Base-by-base conservation (phyloP, 92 coral and sea anemone species). In the Porites cylindrica region DNA sequence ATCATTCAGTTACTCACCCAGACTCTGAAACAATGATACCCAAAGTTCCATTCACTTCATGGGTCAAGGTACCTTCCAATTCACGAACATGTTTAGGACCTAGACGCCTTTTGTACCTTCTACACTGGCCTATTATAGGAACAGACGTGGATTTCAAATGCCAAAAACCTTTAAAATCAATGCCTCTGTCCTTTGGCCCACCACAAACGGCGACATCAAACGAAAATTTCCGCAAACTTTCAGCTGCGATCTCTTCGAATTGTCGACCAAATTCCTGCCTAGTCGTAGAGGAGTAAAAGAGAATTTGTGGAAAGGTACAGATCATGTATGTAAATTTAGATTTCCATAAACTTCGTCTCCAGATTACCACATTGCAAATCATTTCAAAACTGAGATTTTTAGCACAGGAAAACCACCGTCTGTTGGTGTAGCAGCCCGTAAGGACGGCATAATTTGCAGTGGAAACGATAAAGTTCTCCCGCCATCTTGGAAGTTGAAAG, bases 81-180 rank as follows among this genome's bases (percentile, higher is more conserved):
- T 94, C 97, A 64, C 97, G 81, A 4, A 94, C 76, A 61, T 84
- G 85, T 18, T 83, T 86, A n/a, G 97, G 95, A 16, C 97, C 97
- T 32, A 94, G 75, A 82, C 95, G 91, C 66, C 70, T 87, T 70
- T 90, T 94, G 50, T 86, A 92, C 23, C 84, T 80, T 75, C 79
- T 94, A 54, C 97, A 94, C 82, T 94, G 97, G 7, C 97, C 97
- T 72, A 94, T 56, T 19, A 90, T 86, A 60, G 59, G 71, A 7
- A 94, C 84, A 11, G 84, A 11, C n/a, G 86, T 72, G 8, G 87
- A 65, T 29, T 75, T 79, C 26, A 94, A 87, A 71, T 21, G 82
- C 97, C 97, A 94, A 16, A 76, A 75, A 6, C 97, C 97, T 32
- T 95, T 88, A 67, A 94, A 94, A 66, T 94, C 97, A 20, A 92